Base-by-base conservation (phyloP, 2,888 invertebrate genomes). In the Lochmaea crataegi region DNA sequence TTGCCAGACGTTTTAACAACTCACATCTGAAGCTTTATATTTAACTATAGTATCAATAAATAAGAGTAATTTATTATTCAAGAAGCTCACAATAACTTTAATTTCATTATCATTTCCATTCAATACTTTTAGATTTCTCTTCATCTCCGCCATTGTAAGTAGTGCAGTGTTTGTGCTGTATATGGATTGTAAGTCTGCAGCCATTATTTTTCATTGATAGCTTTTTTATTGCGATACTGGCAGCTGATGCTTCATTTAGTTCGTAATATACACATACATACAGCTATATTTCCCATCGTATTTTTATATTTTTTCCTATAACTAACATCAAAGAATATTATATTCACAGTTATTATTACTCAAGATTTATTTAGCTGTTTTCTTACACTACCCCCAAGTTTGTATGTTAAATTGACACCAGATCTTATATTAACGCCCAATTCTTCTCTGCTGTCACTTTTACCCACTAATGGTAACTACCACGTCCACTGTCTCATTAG, bases 401-500 rank as follows among this genome's bases (percentile, higher is more conserved):
- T n/a, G n/a, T n/a, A n/a, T n/a, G n/a, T 60, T 60, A 32, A 60
- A 60, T 32, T 56, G 53, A 38, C 32, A n/a, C 32, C 12, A 6
- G n/a, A 38, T 60, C 60, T 38, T 32, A n/a, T 60, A 60, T 32
- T 60, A 63, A 63, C 42, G 42, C 16, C 41, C 61, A 11, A 42
- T 16, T 16, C 42, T 58, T 58, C 58, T 11, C 10, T 26, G 26
- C 14, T 58, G 14, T 41, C 60, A 26, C 10, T 41, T 10, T 16
- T 11, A 22, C n/a, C 22, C 45, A 45, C n/a, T 38, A 42, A 70
- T 70, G 64, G 64, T 42, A 42, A 53, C 51, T 53, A 22, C 61
- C 68, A 68, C 51, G 68, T 63, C 57, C 38, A 45, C n/a, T 65
- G 64, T 57, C 70, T 70, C 64, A 70, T 70, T 70, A 70, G 45